Evolutionary conservation across 2,888 invertebrate species (phyloP), one percentile per base, ranked within the genome.

Genomic region (Eilema sororculum): DNA sequence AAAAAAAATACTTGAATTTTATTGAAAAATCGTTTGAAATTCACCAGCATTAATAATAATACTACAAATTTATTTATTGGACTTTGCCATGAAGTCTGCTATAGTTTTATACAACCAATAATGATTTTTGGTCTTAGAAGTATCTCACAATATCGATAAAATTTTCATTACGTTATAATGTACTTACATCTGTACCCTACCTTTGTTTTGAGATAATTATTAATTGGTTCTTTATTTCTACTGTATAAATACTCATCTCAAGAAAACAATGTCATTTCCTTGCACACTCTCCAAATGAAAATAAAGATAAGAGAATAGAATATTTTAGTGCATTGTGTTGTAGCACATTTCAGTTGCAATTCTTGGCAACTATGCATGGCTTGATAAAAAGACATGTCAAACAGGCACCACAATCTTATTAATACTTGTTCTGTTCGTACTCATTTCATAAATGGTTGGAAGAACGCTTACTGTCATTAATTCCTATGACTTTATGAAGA

Each of bases 241-340:
- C 24, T 46, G 24, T n/a, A 22, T 24, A 20, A 30, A 63, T n/a
- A 68, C 3, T 25, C 30, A 13, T 22, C 24, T 13, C 3, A 68
- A 24, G 59, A 16, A 41, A 57, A 68, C 71, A 58, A 33, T 16
- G 56, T 4, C 4, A 58, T 71, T 77, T 57, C 20, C 16, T 73
- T 71, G 52, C 68, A 67, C 52, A 57, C 66, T 59, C 56, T 22
- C 73, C 63, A 60, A 57, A 37, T 68, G 67, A 78, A 81, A 73
- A 77, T 77, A 77, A 58, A 65, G 52, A n/a, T 61, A 76, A 77
- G 67, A 65, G 59, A 81, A 79, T 82, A 79, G 78, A 78, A 74
- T 68, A 79, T 78, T 71, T 82, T 69, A n/a, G 61, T 72, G 77
- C 75, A 78, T 83, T 79, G 73, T 81, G 76, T 81, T 82, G 77